Evolutionary conservation across 1,140 invertebrate genomes (phyloP), one percentile per base, ranked within the genome.

Genomic region (Araneus ventricosus): DNA sequence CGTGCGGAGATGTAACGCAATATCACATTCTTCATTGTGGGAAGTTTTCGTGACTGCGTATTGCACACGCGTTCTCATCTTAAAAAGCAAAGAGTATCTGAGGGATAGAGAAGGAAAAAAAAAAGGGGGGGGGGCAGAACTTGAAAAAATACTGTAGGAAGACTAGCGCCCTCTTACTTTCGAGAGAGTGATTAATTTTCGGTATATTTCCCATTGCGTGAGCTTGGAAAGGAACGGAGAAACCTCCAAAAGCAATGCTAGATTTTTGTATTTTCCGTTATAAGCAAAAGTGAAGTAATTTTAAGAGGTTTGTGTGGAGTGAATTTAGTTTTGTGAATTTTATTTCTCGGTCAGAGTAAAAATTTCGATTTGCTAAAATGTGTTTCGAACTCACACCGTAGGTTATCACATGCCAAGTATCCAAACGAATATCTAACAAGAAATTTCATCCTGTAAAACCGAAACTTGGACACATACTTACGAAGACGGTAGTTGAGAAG

Each of bases 1-100:
- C 91, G 91, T 93, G 91, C 80, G 39, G 79, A 92, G 90, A 57
- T 86, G 90, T 92, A 92, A 92, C 90, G 90, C 91, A 93, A 93
- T 93, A 93, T 70, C 91, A 93, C 91, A 93, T 93, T 79, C 84
- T 93, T 93, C 91, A 82, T 61, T 70, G 90, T 61, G n/a, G 45
- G 39, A 91, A 37, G 41, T 39, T 67, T 75, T 61, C 79, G 80
- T 79, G 88, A 89, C 79, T 45, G 84, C 10, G 45, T 75, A 41
- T 75, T 45, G 41, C 67, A 75, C 70, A 45, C 70, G 41, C 52
- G 85, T 85, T 75, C 24, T 6, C 20, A 7, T 79, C 63, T 45
- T 30, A 59, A 37, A 75, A 80, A 90, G 37, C 30, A 88, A 75
- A 45, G 61, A 80, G n/a, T 41, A 34, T 89, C 41, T 88, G 88